phyloP scores from a whole-genome alignment of 30 jellyfish, hydroid and myxozoan species.

The Cassiopea andromeda region DNA sequence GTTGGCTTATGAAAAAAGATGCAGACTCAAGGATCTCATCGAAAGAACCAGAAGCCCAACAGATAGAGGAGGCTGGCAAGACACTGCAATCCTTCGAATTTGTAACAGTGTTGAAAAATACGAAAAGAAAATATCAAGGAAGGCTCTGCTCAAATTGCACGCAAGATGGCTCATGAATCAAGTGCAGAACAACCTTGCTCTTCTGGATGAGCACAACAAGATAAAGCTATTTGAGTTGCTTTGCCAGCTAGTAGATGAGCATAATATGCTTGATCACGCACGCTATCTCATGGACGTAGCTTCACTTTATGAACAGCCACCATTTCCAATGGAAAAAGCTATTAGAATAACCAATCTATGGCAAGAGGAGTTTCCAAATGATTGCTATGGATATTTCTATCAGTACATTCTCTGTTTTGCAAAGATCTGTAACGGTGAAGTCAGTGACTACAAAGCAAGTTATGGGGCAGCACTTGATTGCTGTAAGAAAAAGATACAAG shows the following conservation, averaged over 20 bases:
- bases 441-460: conserved; percentile 15
- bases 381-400: conserved; percentile 42
- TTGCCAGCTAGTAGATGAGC: conserved; percentile 21
- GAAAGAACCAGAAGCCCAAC: conserved; percentile 31
- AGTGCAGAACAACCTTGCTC: conserved; percentile 28
- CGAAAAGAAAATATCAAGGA: conserved; percentile 11
- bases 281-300: conserved; percentile 45
- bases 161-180: conserved; percentile 44
- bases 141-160: conserved; percentile 22
- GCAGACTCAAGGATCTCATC: neutral
- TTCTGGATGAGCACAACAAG: neutral
- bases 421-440: conserved; percentile 20
- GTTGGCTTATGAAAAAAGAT: conserved; percentile 34
- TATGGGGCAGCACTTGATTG: conserved; percentile 33
- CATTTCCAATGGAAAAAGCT: conserved; percentile 27
- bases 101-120: conserved; percentile 12
- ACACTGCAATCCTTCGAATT: neutral
- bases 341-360: conserved; percentile 14
- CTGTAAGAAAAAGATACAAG: conserved; percentile 20
- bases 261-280: conserved; percentile 27
- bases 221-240: conserved; percentile 8
- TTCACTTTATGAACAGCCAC: conserved; percentile 15
- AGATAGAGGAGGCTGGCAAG: conserved; percentile 16
- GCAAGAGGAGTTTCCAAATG: conserved; percentile 33
- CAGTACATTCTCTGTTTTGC: conserved; percentile 48